Evolutionary conservation across 2,888 invertebrate genomes (phyloP), one percentile per base, ranked within the genome.

Genomic region (Nowickia ferox): DNA sequence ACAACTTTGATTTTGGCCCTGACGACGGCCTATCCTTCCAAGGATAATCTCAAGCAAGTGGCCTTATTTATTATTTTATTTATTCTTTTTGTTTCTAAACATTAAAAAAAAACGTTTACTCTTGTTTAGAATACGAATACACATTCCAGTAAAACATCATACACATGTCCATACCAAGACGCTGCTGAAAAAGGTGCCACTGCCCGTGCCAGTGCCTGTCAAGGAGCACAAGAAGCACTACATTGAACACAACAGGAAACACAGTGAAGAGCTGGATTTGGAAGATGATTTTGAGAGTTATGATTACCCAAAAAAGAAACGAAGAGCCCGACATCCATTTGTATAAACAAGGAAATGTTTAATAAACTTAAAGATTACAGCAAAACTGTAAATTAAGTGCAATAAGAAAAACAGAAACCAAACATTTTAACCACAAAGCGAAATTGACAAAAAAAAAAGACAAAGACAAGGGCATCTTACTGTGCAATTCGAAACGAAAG

Each of bases 111-210:
- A 81, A 63, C 42, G 61, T 72, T 68, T 17, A 40, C n/a, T 68
- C 4, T 30, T 17, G 10, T 1, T n/a, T 30, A 93, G 93, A 88
- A 92, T 93, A 81, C 90, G 93, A 42, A 93, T 93, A 87, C 93
- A 93, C 87, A 90, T 93, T 76, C 93, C 93, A 4, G 92, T 93
- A 63, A 93, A 93, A 85, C 93, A 93, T 89, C 93, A 93, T 69
- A 93, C 93, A 57, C 93, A 93, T 89, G 89, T 93, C 30, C 93
- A 93, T 85, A 93, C 93, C 3, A 93, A 93, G 87, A 93, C 93
- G 72, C 87, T 93, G 76, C 90, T 93, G 74, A 93, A 93, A 88
- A 93, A 93, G 87, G 92, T 93, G 11, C 91, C 92, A 30, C 87
- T 93, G 74, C 93, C 93, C 85, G 91, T 93, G 63, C 92, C 92